Evolutionary conservation across 30 jellyfish, hydroid and myxozoan genomes (phyloP).

Genomic region (Turritopsis rubra): DNA sequence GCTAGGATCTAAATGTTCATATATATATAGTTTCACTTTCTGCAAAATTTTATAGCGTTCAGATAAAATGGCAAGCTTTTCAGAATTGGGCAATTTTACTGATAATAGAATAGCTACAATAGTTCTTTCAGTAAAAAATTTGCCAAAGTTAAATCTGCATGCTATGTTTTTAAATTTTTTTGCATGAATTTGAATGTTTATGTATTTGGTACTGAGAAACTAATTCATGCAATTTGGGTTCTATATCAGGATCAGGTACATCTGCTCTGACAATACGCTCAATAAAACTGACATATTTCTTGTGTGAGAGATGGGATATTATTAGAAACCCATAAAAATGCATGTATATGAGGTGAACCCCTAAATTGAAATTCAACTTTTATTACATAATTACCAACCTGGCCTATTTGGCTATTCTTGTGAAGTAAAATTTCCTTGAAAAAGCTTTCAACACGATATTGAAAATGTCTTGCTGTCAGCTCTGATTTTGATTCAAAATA

Average conservation of each 20-base stretch:
- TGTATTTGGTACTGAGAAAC: slow-evolving; percentile 26
- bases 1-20: slow-evolving; percentile 4
- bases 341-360: slow-evolving; percentile 2
- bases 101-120: slow-evolving; percentile 4
- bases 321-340: background rate
- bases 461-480: slow-evolving; percentile 40
- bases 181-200: slow-evolving; percentile 23
- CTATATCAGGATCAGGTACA: background rate
- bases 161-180: slow-evolving; percentile 18
- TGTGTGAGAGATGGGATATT: background rate
- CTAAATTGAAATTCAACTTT: slow-evolving; percentile 18
- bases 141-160: slow-evolving; percentile 19
- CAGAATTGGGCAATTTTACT: background rate
- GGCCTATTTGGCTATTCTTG: slow-evolving; percentile 9
- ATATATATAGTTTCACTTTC: background rate
- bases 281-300: background rate
- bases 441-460: slow-evolving; percentile 33
- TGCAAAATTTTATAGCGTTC: background rate
- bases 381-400: slow-evolving; percentile 12
- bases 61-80: background rate
- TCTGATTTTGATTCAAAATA: slow-evolving; percentile 32
- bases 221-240: background rate
- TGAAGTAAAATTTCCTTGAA: slow-evolving; percentile 21
- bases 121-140: background rate
- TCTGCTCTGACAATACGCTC: slow-evolving; percentile 14